A percentile compares a stretch with the other conserved stretches of the same genome.
Evolutionary conservation across 2,113 vertebrate genomes (phyloP).

Genomic region (Halichoeres trimaculatus): DNA sequence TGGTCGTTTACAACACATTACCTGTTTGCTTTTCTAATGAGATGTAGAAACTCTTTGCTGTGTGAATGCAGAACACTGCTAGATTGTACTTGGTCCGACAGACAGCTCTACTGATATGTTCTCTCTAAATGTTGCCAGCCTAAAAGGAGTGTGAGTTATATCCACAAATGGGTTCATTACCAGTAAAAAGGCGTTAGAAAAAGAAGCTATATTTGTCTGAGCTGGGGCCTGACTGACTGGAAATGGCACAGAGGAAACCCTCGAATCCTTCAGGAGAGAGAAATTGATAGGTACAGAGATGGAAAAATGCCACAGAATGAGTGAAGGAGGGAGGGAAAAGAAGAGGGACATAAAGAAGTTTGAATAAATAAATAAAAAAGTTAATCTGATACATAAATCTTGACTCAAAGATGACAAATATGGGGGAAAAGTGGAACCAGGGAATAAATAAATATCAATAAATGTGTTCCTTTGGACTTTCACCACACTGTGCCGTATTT

Average conservation of each 20-base stretch:
- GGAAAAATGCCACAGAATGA: slow-evolving; percentile 76
- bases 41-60: slow-evolving; percentile 2
- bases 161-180: slow-evolving; percentile 78
- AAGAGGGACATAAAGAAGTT: slow-evolving; percentile 1
- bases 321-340: slow-evolving; percentile 1
- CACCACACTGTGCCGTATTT: slow-evolving; percentile 67
- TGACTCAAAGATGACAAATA: slow-evolving; percentile 51
- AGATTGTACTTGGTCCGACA: slow-evolving; percentile 7
- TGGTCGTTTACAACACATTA: slow-evolving; percentile 52
- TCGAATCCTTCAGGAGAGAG: slow-evolving; percentile 74
- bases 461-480: slow-evolving; percentile 54
- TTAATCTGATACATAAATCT: slow-evolving; percentile 52
- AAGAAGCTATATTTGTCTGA: slow-evolving; percentile 75
- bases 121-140: slow-evolving; percentile 42
- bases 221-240: slow-evolving; percentile 79
- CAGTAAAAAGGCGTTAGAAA: slow-evolving; percentile 79
- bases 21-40: slow-evolving; percentile 56
- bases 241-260: slow-evolving; percentile 76
- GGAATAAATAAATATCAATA: slow-evolving; percentile 77
- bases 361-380: slow-evolving; percentile 38
- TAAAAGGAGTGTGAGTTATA: slow-evolving; percentile 65
- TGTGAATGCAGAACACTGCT: slow-evolving; percentile 34
- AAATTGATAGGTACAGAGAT: slow-evolving; percentile 80
- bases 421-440: slow-evolving; percentile 36
- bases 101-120: neutral